Evolutionary conservation across 2,797 vertebrate species (phyloP), one percentile per base, ranked within the genome.

Genomic region (Sebastes jordani): DNA sequence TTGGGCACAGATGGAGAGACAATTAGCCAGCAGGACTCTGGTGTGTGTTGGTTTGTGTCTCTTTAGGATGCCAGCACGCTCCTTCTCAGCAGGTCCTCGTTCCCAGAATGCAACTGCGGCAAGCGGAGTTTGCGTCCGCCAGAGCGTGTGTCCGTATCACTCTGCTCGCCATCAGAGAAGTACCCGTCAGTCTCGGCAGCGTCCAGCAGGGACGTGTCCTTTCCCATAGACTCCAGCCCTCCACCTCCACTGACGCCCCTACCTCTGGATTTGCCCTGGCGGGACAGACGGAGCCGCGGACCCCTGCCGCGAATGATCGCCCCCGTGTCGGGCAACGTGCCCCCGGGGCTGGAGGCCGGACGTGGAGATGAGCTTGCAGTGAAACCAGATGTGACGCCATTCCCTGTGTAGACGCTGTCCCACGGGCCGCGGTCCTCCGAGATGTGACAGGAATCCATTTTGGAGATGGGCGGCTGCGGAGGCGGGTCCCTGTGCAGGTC

Each of bases 81-180:
- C 94, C 97, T 96, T 91, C 97, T 95, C 91, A 99, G 96, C 81
- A 98, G 96, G 89, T 99, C 97, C 93, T 99, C 97, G 7, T 95
- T 93, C 79, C 96, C 96, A 56, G 97, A 83, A 82, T 97, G 97
- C 95, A 97, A 92, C 91, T 96, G 95, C 1, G 94, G 91, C 83
- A 96, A 93, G 88, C 94, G 97, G 2, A 96, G 93, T 89, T 96
- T 96, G 71, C 92, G 93, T 56, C 95, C 66, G 42, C 95, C 78
- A 3, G 96, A 80, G 81, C 96, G 97, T 2, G 89, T 90, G 7
- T 98, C 97, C 1, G 95, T 95, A 91, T 98, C 97, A 62, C 97
- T 98, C 95, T 97, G 97, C 93, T 99, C 97, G 1, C 95, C 97
- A 1, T 99, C 97, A 1, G 97, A 97, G 94, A 97, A 99, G 94